Percentiles rank a stretch among this genome's conserved stretches.
Conservation (phyloP, 1,140 invertebrate genomes). For the Coptotermes formosanus region DNA sequence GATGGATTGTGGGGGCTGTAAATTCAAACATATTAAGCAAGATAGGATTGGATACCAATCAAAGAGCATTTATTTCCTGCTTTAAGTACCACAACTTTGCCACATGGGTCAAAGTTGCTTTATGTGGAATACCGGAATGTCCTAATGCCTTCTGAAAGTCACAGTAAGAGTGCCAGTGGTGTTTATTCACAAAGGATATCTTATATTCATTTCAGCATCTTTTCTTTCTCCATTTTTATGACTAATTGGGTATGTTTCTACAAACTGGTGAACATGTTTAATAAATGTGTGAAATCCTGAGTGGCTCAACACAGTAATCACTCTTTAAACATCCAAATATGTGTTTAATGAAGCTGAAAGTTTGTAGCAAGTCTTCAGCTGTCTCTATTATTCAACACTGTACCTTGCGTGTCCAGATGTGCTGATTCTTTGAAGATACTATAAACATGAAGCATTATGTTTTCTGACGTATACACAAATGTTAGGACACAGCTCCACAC, state of each 20-base stretch:
- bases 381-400: not conserved
- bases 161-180: not conserved
- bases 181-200: not conserved
- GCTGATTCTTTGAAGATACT: not conserved
- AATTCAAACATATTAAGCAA: not conserved
- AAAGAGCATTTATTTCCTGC: slow-evolving; percentile 15
- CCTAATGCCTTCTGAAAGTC: not conserved
- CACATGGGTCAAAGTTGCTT: not conserved
- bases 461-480: not conserved
- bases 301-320: not conserved
- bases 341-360: not conserved
- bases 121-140: not conserved
- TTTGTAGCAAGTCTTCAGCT: not conserved
- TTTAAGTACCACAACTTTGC: slow-evolving; percentile 7
- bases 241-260: not conserved
- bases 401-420: not conserved
- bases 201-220: not conserved
- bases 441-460: slow-evolving; percentile 9
- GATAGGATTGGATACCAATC: not conserved
- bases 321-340: not conserved
- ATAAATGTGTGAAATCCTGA: not conserved
- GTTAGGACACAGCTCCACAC: not conserved
- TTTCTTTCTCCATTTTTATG: not conserved
- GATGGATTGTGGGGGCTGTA: not conserved
- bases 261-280: not conserved